A percentile compares a stretch with the other conserved stretches of the same genome.
phyloP scores from a whole-genome alignment of 2,113 vertebrate species.

The Paramormyrops kingsleyae region DNA sequence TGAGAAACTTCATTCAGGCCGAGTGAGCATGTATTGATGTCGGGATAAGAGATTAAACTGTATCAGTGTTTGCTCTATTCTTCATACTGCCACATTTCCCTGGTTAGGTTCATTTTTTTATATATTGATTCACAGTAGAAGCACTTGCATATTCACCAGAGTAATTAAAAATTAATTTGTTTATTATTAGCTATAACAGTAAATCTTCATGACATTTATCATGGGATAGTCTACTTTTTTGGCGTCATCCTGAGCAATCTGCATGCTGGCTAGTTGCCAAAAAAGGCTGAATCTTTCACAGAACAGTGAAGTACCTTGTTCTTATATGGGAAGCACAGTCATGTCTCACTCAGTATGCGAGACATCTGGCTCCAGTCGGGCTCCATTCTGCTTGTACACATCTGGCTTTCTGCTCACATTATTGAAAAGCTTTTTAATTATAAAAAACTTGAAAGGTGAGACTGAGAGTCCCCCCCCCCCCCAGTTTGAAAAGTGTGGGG shows the following conservation, averaged over 20 bases:
- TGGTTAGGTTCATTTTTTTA: not conserved
- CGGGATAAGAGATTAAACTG: not conserved
- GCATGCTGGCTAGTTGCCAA: not conserved
- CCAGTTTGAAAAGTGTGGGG: not conserved
- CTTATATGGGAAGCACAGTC: not conserved
- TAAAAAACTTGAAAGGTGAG: not conserved
- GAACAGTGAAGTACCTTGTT: not conserved
- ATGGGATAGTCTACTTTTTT: not conserved
- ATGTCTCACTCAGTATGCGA: not conserved
- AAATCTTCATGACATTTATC: not conserved
- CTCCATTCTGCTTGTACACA: not conserved
- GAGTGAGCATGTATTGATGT: not conserved
- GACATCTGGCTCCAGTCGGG: not conserved
- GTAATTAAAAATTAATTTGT: not conserved
- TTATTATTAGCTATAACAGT: not conserved
- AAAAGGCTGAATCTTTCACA: not conserved
- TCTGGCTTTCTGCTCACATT: not conserved
- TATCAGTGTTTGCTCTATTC: not conserved
- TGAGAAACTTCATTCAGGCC: not conserved
- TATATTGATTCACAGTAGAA: not conserved
- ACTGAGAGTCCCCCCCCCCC: not conserved
- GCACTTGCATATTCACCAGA: not conserved
- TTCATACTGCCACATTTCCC: not conserved
- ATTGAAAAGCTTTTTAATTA: not conserved
- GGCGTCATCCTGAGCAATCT: not conserved